Evolutionary conservation across 2,797 vertebrate species (phyloP).

Genomic region (Cetoscarus ocellatus): DNA sequence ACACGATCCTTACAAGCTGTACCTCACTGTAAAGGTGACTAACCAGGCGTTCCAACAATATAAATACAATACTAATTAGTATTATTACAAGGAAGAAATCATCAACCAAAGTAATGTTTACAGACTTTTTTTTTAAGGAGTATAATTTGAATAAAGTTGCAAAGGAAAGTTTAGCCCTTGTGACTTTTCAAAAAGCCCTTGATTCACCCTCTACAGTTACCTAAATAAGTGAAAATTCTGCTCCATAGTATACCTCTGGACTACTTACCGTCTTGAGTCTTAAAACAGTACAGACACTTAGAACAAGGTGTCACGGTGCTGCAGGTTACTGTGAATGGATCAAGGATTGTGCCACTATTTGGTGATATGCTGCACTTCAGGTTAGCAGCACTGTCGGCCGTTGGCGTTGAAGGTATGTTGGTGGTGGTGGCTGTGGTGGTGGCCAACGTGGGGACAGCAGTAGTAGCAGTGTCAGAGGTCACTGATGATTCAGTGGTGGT

Average conservation of each 20-base stretch:
- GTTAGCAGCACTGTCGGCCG: background rate
- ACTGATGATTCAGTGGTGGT: background rate
- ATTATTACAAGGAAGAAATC: no score
- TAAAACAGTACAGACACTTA: constrained; percentile 86
- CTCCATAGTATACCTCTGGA: background rate
- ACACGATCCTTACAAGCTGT: no score
- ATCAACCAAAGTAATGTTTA: no score
- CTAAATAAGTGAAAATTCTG: no score
- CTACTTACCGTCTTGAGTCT: constrained; percentile 56
- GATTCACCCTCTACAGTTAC: no score
- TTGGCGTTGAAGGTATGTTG: background rate
- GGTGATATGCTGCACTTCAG: constrained; percentile 82
- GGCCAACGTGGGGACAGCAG: background rate
- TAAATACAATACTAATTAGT: no score
- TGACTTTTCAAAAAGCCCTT: no score
- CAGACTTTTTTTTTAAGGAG: no score
- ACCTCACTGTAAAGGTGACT: no score
- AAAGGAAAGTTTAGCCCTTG: no score
- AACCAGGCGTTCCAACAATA: no score
- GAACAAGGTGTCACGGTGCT: constrained; percentile 23
- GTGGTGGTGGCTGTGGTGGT: background rate
- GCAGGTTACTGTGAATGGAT: constrained; percentile 86
- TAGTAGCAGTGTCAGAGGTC: background rate
- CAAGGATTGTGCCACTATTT: constrained; percentile 79
- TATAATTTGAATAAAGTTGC: no score